phyloP scores from a whole-genome alignment of 2,797 vertebrate genomes.

The Percopsis omiscomaycus region DNA sequence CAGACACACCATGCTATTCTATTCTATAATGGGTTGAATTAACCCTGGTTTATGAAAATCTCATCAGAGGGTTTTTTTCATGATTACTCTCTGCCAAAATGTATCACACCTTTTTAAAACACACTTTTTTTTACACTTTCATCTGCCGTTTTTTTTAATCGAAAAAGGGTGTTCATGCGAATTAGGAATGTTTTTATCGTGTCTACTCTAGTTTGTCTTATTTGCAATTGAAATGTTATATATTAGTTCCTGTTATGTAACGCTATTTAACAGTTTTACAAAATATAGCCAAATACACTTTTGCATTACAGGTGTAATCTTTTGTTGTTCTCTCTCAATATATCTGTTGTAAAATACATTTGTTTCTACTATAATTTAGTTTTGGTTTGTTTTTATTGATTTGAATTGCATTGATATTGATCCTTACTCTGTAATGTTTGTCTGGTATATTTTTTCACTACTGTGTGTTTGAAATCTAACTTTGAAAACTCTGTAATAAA shows the following conservation, averaged over 20 bases:
- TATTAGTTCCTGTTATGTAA: constrained; percentile 1
- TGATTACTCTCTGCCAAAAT: constrained; percentile 2
- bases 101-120: constrained; percentile 8
- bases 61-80: not conserved
- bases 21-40: constrained; percentile 18
- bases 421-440: not conserved
- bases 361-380: not conserved
- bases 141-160: not conserved
- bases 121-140: not conserved
- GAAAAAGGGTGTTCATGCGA: not conserved
- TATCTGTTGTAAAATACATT: not conserved
- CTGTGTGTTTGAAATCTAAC: constrained; percentile 19
- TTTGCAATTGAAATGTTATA: not conserved
- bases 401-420: not conserved
- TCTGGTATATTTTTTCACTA: constrained; percentile 4
- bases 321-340: not conserved
- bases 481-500: not conserved
- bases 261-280: not conserved
- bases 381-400: constrained; percentile 1
- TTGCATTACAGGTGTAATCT: not conserved
- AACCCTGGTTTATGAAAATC: constrained; percentile 6
- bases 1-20: constrained; percentile 2
- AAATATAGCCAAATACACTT: constrained; percentile 2
- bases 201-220: not conserved
- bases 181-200: not conserved